These are phyloP conservation scores for Catalaphyllia jardinei DNA, from an alignment of 64 coral and sea anemone genomes.

Conservation along the genomic window DNA sequence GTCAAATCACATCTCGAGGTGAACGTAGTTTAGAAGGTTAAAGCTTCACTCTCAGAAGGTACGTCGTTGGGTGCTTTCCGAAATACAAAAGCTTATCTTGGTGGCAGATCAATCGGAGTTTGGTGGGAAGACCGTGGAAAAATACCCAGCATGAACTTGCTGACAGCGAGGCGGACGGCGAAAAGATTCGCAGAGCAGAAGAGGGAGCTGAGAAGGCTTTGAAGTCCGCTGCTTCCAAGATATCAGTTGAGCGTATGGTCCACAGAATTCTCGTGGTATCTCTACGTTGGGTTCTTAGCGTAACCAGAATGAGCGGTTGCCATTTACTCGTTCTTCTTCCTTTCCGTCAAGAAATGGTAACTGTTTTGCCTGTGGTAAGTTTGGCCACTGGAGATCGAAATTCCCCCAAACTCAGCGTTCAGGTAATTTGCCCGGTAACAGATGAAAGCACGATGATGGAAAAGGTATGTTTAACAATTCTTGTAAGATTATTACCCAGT, in stretches of 20 bases:
- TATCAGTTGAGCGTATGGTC: background rate
- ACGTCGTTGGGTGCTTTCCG: constrained; percentile 14
- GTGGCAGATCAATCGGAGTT: constrained; percentile 53
- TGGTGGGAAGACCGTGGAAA: constrained; percentile 42
- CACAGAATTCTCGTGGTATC: background rate
- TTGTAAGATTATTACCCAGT: background rate
- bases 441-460: background rate
- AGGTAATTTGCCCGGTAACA: background rate
- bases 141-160: constrained; percentile 55
- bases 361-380: constrained; percentile 59
- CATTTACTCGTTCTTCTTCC: background rate
- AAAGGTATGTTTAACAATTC: constrained; percentile 7
- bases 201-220: constrained; percentile 46
- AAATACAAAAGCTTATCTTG: constrained; percentile 49
- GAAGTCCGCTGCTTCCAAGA: constrained; percentile 42
- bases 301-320: background rate
- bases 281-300: background rate
- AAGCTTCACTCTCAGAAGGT: constrained; percentile 28
- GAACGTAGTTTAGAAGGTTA: background rate
- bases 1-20: background rate
- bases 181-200: constrained; percentile 45
- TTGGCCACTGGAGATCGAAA: constrained; percentile 46
- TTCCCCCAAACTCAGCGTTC: background rate
- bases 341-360: constrained; percentile 19
- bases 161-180: constrained; percentile 11